phyloP scores from a whole-genome alignment of 2,113 vertebrate genomes.

The Puffinus mauretanicus region DNA sequence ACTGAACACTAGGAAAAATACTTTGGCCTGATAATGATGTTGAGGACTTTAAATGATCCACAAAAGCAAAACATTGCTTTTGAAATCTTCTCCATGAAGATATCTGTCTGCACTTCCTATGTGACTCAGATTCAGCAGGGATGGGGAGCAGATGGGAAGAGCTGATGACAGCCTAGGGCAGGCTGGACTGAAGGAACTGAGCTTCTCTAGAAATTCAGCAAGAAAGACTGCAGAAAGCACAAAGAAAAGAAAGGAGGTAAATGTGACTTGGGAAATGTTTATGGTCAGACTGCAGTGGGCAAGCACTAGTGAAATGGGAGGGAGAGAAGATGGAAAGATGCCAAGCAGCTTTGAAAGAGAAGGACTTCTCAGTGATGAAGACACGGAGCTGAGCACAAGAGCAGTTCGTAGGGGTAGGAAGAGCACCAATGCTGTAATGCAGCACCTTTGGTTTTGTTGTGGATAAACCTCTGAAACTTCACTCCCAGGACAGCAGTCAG shows the following conservation, averaged over 20 bases:
- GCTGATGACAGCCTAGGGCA: not conserved
- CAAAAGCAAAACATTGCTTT: not conserved
- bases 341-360: not conserved
- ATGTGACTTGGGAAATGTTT: not conserved
- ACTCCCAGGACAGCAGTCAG: not conserved
- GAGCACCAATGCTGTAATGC: not conserved
- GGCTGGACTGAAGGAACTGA: not conserved
- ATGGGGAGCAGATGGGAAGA: not conserved
- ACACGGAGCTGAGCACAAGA: rapidly evolving
- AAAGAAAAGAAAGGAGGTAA: not conserved
- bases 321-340: not conserved
- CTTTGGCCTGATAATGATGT: not conserved
- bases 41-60: not conserved
- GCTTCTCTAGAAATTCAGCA: not conserved
- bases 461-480: not conserved
- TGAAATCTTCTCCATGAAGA: not conserved
- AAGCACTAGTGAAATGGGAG: not conserved
- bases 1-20: not conserved
- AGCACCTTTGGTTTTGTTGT: not conserved
- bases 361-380: not conserved
- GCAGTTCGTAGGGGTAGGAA: not conserved
- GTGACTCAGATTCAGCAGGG: not conserved
- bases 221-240: not conserved
- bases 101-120: not conserved
- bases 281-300: too few species aligned